Evolutionary conservation across 2,113 vertebrate genomes (phyloP).

Genomic region (Beaufortia kweichowensis): DNA sequence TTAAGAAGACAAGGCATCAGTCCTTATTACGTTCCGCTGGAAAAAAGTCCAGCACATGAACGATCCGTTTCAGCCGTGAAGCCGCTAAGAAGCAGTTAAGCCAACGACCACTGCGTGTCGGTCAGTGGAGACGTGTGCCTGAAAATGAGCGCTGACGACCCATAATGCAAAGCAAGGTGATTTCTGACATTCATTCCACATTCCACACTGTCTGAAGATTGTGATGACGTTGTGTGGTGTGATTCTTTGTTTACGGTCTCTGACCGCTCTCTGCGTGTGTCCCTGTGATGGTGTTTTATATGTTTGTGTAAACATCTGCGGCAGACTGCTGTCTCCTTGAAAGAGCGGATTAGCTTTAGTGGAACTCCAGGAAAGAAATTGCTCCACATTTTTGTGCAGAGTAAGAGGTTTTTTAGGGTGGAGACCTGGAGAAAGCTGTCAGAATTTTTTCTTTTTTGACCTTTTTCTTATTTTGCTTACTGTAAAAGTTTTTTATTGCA

Average conservation of each 20-base stretch:
- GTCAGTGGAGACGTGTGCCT: slow-evolving; percentile 52
- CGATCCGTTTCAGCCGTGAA: slow-evolving; percentile 64
- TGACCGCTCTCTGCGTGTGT: not conserved
- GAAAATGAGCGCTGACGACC: slow-evolving; percentile 59
- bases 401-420: slow-evolving; percentile 14
- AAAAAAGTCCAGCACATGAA: slow-evolving; percentile 66
- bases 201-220: not conserved
- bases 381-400: slow-evolving; percentile 1
- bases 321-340: slow-evolving; percentile 7
- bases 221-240: not conserved
- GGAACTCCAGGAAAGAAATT: slow-evolving; percentile 24
- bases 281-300: not conserved
- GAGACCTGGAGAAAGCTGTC: slow-evolving; percentile 12
- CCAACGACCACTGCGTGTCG: slow-evolving; percentile 56
- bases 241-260: not conserved
- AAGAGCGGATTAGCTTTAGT: slow-evolving; percentile 3
- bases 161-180: slow-evolving; percentile 53
- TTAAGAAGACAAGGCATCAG: slow-evolving; percentile 69
- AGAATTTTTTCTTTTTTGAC: not conserved
- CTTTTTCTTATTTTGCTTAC: slow-evolving; percentile 19
- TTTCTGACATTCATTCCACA: not conserved
- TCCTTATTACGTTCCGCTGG: slow-evolving; percentile 65
- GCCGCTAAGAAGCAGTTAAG: slow-evolving; percentile 52
- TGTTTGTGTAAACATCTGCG: slow-evolving; percentile 27
- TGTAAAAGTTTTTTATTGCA: not conserved